Percentiles rank a stretch among this genome's conserved stretches.
Evolutionary conservation across 2,888 invertebrate species (phyloP).

Genomic region (Zaprionus lineosus): DNA sequence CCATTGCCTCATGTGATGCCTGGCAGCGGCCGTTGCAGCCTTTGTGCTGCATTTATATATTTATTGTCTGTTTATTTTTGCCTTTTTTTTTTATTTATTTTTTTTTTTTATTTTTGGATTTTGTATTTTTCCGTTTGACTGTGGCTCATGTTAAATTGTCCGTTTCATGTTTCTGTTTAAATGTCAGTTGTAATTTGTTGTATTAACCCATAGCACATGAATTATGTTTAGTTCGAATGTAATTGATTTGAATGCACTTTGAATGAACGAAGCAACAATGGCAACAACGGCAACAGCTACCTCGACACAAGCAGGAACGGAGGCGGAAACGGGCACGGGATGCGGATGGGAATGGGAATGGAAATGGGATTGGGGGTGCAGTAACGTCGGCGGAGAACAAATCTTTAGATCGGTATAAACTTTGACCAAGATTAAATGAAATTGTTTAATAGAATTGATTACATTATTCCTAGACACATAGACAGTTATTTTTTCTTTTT

Average conservation of each 20-base stretch:
- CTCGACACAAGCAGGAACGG: conserved; percentile 25
- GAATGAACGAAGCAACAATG: conserved; percentile 52
- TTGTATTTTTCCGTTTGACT: conserved; percentile 38
- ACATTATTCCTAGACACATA: conserved; percentile 42
- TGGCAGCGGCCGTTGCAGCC: conserved; percentile 47
- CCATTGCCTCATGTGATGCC: conserved; percentile 55
- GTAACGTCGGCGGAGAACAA: conserved; percentile 51
- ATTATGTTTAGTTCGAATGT: conserved; percentile 77
- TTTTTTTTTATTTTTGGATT: conserved; percentile 23
- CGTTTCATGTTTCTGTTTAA: conserved; percentile 76
- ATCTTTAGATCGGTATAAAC: conserved; percentile 62
- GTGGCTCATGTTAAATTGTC: conserved; percentile 73
- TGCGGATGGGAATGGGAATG: neutral
- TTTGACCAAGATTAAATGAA: conserved; percentile 66
- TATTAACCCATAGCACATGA: conserved; percentile 76
- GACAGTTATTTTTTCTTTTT: too few relatives aligned
- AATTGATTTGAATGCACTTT: conserved; percentile 78
- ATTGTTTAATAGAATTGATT: conserved; percentile 39
- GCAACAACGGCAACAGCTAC: conserved; percentile 39
- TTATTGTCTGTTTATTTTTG: conserved; percentile 8
- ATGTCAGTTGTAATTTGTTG: conserved; percentile 77
- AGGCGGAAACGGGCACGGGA: conserved; percentile 28
- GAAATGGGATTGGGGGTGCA: conserved; percentile 33
- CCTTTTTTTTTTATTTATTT: conserved; percentile 20
- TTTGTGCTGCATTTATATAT: conserved; percentile 49